Base-by-base conservation (phyloP, 35 echinoderm and acorn worm species). In the Ophioderma brevispina region DNA sequence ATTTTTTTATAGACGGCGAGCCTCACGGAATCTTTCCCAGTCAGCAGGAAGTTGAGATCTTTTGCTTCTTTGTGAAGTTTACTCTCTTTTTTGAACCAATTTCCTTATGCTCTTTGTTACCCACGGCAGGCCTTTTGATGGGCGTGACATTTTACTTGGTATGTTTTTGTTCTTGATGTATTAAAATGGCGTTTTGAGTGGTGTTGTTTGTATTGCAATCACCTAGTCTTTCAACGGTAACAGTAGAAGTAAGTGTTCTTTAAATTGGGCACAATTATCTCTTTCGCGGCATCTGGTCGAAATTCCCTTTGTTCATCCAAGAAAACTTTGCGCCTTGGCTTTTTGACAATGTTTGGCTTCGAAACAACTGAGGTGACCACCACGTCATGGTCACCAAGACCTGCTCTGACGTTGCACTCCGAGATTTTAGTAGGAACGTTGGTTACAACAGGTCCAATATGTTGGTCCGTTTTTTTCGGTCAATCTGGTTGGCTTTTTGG, bases 101-200 rank as follows among this genome's bases (percentile, higher is more conserved):
- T 39, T 77, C 78, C 39, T n/a, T n/a, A n/a, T n/a, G n/a, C n/a
- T n/a, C n/a, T n/a, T n/a, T n/a, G n/a, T n/a, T n/a, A n/a, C n/a
- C n/a, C n/a, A n/a, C n/a, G n/a, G n/a, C n/a, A n/a, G n/a, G n/a
- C n/a, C n/a, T n/a, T n/a, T n/a, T n/a, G n/a, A n/a, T n/a, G n/a
- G n/a, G n/a, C n/a, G n/a, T n/a, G n/a, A n/a, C n/a, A n/a, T n/a
- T n/a, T n/a, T n/a, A n/a, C n/a, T n/a, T 41, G 78, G 78, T 13
- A 89, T 82, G 38, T 82, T 21, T 39, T 33, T 64, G 30, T 90
- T 40, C 81, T 82, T 6, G 81, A 64, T 64, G n/a, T n/a, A n/a
- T n/a, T n/a, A n/a, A n/a, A n/a, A n/a, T n/a, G n/a, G n/a, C n/a
- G n/a, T n/a, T n/a, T n/a, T n/a, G n/a, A n/a, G n/a, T n/a, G n/a